Evolutionary conservation across 2,797 vertebrate species (phyloP), one percentile per base, ranked within the genome.

Genomic region (Buphagus erythrorhynchus): DNA sequence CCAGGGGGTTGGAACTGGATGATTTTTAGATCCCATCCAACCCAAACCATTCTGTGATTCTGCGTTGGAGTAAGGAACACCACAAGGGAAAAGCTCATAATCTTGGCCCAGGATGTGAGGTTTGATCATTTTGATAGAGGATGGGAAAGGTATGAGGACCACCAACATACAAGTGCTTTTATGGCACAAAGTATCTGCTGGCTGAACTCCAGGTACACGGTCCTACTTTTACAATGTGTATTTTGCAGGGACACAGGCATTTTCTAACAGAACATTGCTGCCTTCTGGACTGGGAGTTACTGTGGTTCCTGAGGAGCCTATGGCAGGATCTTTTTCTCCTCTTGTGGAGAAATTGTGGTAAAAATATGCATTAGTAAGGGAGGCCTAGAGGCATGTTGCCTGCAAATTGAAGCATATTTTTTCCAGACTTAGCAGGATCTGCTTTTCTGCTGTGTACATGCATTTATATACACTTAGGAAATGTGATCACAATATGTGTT

Each of bases 21-120:
- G 58, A 31, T 28, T 17, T 26, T 51, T 31, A 13, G 18, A 13
- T 35, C 26, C 12, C 0, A 0, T 65, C 51, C n/a, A 33, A 38
- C 7, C 10, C 22, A 75, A 55, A 43, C 42, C 18, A 15, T 35
- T 52, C 66, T 24, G 5, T 49, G 57, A 24, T 33, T 83, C 24
- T 51, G 3, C 8, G 6, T 3, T 59, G 45, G 31, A 40, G 4
- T 22, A 35, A 1, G 3, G 29, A 36, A 51, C 10, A 9, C 0
- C 2, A 0, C 29, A 52, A 33, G 2, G 29, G 19, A 77, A 26
- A 71, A 88, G 11, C 9, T 24, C 36, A 28, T n/a, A 40, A 31
- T 17, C 29, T 66, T 52, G 57, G 49, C 26, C 9, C 48, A 74
- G 38, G 24, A 46, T 57, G 7, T 65, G 33, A 57, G 13, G 38